Percentiles rank a stretch among this genome's conserved stretches.
Conservation (phyloP, 2,888 invertebrate genomes). For the Mechanitis messenoides region DNA sequence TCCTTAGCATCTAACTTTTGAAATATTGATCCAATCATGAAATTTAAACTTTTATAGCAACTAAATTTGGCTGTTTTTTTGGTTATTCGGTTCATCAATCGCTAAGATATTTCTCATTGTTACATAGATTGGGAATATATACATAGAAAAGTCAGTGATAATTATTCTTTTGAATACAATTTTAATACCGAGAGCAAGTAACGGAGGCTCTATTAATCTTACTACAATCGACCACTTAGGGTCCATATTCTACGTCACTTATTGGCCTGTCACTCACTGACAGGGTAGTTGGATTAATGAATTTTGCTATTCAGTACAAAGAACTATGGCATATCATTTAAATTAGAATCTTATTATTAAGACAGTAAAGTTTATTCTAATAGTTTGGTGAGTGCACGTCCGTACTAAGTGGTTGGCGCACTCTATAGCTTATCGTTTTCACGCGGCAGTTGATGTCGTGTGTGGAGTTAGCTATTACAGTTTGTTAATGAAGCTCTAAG, state of each 20-base stretch:
- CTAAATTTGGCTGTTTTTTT: background rate
- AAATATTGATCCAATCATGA: background rate
- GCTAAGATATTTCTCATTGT: background rate
- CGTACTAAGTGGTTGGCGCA: constrained; percentile 27
- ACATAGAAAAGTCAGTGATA: constrained; percentile 14
- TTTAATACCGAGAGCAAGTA: constrained; percentile 25
- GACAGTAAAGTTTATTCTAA: constrained; percentile 9
- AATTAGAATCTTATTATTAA: constrained; percentile 10
- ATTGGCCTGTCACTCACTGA: constrained; percentile 42
- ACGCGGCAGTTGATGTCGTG: constrained; percentile 23
- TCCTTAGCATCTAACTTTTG: background rate
- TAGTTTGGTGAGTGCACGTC: background rate
- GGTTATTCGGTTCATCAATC: background rate
- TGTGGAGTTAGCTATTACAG: constrained; percentile 23
- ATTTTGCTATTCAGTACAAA: constrained; percentile 32
- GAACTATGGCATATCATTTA: constrained; percentile 13
- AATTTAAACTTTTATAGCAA: background rate
- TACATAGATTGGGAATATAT: background rate
- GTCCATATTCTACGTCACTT: constrained; percentile 35
- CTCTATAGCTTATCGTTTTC: constrained; percentile 30
- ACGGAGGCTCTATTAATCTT: constrained; percentile 38
- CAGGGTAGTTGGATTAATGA: constrained; percentile 39
- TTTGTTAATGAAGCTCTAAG: constrained; percentile 23
- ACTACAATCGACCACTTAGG: constrained; percentile 37
- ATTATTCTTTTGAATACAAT: constrained; percentile 22